Conservation (phyloP, 1,140 invertebrate genomes). For the Ceratosolen solmsi region DNA sequence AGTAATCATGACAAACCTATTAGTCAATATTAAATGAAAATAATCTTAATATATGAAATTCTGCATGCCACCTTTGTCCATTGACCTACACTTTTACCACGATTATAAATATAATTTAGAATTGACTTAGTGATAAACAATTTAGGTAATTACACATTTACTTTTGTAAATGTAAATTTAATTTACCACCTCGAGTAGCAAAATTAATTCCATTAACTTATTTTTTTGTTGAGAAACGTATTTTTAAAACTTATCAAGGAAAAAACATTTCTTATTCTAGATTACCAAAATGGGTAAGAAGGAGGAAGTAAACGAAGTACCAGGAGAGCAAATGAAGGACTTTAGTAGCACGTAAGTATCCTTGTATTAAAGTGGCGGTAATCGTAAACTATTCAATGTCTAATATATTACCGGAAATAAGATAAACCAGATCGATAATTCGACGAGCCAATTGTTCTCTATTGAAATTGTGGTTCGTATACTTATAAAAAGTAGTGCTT, state of each 20-base stretch:
- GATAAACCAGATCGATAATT: neutral
- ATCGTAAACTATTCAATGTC: neutral
- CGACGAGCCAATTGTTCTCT: neutral
- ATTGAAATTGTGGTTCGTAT: neutral
- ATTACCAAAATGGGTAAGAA: slow-evolving; percentile 59
- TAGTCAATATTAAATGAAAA: neutral
- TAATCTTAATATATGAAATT: neutral
- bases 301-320: slow-evolving; percentile 49
- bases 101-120: no score
- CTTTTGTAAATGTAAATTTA: neutral
- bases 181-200: neutral
- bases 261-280: slow-evolving; percentile 46
- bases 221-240: neutral
- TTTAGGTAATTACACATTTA: neutral
- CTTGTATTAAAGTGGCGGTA: neutral
- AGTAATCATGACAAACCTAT: neutral
- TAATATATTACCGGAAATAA: neutral
- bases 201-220: neutral
- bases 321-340: slow-evolving; percentile 63
- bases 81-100: no score
- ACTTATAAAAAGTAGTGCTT: neutral
- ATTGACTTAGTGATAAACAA: no score
- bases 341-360: slow-evolving; percentile 66
- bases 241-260: neutral
- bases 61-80: no score